Base-by-base conservation (phyloP, 2,113 vertebrate species). In the Peucedramus taeniatus region DNA sequence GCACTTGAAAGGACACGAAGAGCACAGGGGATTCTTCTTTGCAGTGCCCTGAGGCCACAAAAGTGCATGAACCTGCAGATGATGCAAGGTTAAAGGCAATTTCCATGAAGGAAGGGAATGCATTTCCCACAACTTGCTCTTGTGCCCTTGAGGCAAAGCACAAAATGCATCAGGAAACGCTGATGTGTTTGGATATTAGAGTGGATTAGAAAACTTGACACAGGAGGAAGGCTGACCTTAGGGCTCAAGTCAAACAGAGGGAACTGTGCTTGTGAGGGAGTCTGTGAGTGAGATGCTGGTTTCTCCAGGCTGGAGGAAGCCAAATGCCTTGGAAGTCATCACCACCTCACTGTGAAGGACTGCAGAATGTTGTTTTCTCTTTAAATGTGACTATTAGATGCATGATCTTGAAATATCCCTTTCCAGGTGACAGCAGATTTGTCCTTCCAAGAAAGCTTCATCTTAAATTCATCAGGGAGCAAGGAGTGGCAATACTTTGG, bases 81-180 rank as follows among this genome's bases (percentile, higher is more conserved):
- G 15, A 7, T 23, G 18, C 61, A 50, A 27, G 77, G 69, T 51
- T 71, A 64, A 78, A 83, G 44, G 16, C 63, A 45, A 11, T 49
- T 88, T 86, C 66, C 85, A 19, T 2, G 10, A 37, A 44, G 77
- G 70, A 93, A 87, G 40, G 50, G 60, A 90, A 57, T 3, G 6
- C 19, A 7, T 57, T 94, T 85, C 47, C 23, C 74, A 39, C n/a
- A 61, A 13, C 4, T 0, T 21, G 21, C 65, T 79, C 35, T 28
- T 37, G 15, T 81, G 68, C 68, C 69, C 60, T 83, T 87, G 71
- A 84, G 77, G 47, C 60, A 65, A 50, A 76, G 35, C 83, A 83
- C 80, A 89, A 81, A 94, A 86, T 39, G 20, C 72, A 39, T 66
- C 54, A 78, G 87, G 81, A 93, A 93, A 44, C 39, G 93, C 65